phyloP scores from a whole-genome alignment of 2,113 vertebrate genomes.

The Ardeotis arabs region DNA sequence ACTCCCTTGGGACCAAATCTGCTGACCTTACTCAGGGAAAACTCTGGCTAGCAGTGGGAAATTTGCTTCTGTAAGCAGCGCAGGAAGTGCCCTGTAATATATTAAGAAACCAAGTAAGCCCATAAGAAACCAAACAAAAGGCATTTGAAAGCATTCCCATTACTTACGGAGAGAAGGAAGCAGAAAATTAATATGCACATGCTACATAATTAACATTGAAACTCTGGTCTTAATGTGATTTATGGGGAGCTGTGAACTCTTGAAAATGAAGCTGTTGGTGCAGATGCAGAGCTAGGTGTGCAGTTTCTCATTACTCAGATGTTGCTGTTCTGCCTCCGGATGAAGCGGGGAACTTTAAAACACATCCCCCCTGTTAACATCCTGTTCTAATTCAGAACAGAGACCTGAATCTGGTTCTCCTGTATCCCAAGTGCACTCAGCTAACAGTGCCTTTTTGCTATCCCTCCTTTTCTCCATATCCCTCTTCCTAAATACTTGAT shows the following conservation, averaged over 20 bases:
- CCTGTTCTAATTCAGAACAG: constrained; percentile 48
- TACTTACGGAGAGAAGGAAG: neutral
- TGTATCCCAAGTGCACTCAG: neutral
- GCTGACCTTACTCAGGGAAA: constrained; percentile 47
- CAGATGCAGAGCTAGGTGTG: constrained; percentile 56
- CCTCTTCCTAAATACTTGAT: neutral
- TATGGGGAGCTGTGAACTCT: constrained; percentile 30
- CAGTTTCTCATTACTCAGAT: constrained; percentile 27
- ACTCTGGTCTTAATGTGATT: constrained; percentile 30
- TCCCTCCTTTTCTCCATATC: neutral
- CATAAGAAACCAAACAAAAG: constrained; percentile 40
- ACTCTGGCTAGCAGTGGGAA: constrained; percentile 56
- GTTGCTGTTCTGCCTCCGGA: constrained; percentile 36
- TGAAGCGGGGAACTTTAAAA: neutral
- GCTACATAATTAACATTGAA: constrained; percentile 45
- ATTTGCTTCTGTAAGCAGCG: constrained; percentile 51
- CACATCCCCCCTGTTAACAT: constrained; percentile 10
- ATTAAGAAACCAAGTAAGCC: constrained; percentile 53
- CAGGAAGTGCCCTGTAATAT: constrained; percentile 62
- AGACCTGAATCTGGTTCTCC: neutral
- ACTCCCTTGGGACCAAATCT: constrained; percentile 25
- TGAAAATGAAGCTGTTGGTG: constrained; percentile 41
- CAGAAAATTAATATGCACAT: constrained; percentile 50
- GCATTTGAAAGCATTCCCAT: constrained; percentile 42
- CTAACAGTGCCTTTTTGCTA: neutral